A percentile compares a stretch with the other conserved stretches of the same genome.
Evolutionary conservation across 2,888 invertebrate genomes (phyloP).

Genomic region (Rotaria sp.): DNA sequence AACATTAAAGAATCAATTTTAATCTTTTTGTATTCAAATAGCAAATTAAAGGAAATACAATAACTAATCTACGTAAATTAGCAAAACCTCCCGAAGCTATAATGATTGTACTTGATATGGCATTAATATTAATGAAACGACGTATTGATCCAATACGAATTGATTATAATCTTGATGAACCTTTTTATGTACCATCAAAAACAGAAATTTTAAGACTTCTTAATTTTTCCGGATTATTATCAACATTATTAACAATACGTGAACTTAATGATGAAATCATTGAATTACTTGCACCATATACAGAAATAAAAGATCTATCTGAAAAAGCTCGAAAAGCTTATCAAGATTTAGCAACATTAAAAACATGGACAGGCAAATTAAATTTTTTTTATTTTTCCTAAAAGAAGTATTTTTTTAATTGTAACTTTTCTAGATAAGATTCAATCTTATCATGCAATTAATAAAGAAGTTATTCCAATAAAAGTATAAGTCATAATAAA

Average conservation of each 20-base stretch:
- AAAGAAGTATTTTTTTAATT: conserved; percentile 65
- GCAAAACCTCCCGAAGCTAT: conserved; percentile 55
- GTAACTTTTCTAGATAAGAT: conserved; percentile 75
- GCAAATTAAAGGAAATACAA: conserved; percentile 1
- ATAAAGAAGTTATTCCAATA: conserved; percentile 85
- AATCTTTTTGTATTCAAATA: not conserved
- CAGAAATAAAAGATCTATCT: conserved; percentile 53
- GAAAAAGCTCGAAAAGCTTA: conserved; percentile 57
- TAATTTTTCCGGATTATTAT: not conserved
- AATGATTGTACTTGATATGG: conserved; percentile 55
- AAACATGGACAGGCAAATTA: conserved; percentile 74
- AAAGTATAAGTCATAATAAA: conserved; percentile 60
- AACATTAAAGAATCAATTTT: not conserved
- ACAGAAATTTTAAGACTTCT: not conserved
- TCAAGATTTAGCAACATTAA: conserved; percentile 75
- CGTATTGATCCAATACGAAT: conserved; percentile 47
- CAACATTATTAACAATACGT: not conserved
- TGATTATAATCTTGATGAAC: not conserved
- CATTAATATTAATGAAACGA: conserved; percentile 51
- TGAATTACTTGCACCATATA: conserved; percentile 53
- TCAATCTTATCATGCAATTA: conserved; percentile 63
- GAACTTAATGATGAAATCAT: conserved; percentile 54
- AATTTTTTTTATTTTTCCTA: no score
- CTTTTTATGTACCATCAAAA: not conserved
- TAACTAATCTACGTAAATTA: conserved; percentile 45